Conservation (phyloP, 2,797 vertebrate genomes). For the Sebastes itinus region DNA sequence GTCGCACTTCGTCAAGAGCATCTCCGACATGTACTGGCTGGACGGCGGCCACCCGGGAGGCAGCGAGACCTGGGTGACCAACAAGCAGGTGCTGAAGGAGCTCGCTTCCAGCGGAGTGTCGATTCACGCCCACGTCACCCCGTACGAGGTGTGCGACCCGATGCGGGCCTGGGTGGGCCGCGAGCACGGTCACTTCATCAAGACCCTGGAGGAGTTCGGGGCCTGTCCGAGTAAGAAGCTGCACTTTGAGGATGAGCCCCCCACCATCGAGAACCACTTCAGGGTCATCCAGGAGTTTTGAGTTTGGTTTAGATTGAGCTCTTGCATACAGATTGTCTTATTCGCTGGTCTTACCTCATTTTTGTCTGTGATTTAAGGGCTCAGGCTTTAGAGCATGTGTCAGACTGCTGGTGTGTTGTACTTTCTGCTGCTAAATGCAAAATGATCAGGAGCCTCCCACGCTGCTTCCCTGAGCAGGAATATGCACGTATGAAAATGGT, state of each 20-base stretch:
- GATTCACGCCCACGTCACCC: constrained; percentile 93
- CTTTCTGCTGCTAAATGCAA: neutral
- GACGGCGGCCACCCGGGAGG: constrained; percentile 97
- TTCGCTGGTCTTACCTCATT: constrained; percentile 30
- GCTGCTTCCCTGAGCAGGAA: neutral
- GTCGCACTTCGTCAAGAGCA: constrained; percentile 81
- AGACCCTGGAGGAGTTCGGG: constrained; percentile 88
- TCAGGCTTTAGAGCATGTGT: neutral
- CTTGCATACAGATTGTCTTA: neutral
- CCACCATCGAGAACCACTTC: constrained; percentile 96
- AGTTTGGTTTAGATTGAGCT: constrained; percentile 15
- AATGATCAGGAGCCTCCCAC: neutral
- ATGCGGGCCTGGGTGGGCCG: constrained; percentile 97
- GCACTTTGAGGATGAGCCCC: constrained; percentile 90
- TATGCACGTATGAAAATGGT: neutral
- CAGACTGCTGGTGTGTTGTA: neutral
- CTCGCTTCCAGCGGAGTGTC: constrained; percentile 87
- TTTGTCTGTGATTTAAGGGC: constrained; percentile 21
- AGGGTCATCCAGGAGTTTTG: constrained; percentile 90
- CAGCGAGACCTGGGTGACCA: constrained; percentile 95
- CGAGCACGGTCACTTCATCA: constrained; percentile 90
- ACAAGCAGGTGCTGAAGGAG: constrained; percentile 85
- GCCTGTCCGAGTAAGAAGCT: constrained; percentile 85
- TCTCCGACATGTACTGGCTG: constrained; percentile 94
- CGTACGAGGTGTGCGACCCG: constrained; percentile 94